Evolutionary conservation across 2,888 invertebrate species (phyloP).

Genomic region (Nomada lathburiana): DNA sequence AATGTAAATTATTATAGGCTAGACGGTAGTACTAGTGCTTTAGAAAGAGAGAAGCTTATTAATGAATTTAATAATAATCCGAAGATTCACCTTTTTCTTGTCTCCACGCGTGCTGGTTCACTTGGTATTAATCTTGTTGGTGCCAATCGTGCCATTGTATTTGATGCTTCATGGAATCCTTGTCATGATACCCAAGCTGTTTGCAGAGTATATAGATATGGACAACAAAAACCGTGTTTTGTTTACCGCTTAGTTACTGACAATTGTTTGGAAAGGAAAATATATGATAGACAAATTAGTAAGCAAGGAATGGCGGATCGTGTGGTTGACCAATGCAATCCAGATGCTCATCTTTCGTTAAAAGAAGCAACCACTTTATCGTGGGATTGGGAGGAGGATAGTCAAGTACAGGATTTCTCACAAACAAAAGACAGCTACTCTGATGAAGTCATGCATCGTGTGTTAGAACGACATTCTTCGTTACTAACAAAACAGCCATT

Average conservation of each 20-base stretch:
- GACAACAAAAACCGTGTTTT: constrained; percentile 96
- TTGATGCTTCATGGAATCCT: constrained; percentile 99
- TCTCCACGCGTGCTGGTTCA: constrained; percentile 98
- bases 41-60: constrained; percentile 97
- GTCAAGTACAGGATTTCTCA: constrained; percentile 91
- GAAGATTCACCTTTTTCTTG: constrained; percentile 95
- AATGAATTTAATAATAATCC: constrained; percentile 97
- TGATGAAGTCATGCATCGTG: constrained; percentile 91
- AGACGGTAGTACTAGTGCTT: constrained; percentile 97
- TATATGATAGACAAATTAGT: constrained; percentile 98
- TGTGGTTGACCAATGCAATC: constrained; percentile 99
- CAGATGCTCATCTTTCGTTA: constrained; percentile 95
- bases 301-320: constrained; percentile 99
- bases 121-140: constrained; percentile 98
- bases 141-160: constrained; percentile 98
- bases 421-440: constrained; percentile 90
- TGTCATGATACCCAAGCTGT: constrained; percentile 99
- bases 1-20: constrained; percentile 95
- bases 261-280: constrained; percentile 98
- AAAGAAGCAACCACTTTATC: constrained; percentile 96
- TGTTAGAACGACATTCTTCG: constrained; percentile 88
- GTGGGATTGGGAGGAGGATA: constrained; percentile 95
- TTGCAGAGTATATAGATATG: constrained; percentile 95
- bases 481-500: constrained; percentile 94
- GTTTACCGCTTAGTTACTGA: constrained; percentile 99